Evolutionary conservation across 1,140 invertebrate species (phyloP).

Genomic region (Mizuhopecten yessoensis): DNA sequence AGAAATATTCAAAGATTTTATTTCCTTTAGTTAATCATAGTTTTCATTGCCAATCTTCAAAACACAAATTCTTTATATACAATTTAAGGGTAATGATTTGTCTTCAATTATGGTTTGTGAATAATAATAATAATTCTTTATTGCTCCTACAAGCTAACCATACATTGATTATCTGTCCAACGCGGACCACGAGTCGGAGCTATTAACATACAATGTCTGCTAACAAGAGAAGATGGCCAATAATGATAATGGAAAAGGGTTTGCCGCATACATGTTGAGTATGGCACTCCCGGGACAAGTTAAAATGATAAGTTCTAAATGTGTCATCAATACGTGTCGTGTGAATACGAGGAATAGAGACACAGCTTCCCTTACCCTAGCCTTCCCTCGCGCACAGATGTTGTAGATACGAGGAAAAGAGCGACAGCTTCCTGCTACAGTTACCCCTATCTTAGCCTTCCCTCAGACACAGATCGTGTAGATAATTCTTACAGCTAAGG

Average conservation of each 20-base stretch:
- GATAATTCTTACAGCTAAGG: background rate
- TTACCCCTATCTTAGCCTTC: background rate
- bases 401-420: background rate
- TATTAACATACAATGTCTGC: no score
- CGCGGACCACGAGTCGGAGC: no score
- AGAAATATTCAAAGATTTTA: no score
- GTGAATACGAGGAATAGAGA: background rate
- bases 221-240: background rate
- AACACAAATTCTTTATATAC: no score
- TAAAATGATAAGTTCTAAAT: background rate
- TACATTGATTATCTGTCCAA: background rate
- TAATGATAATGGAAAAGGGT: background rate
- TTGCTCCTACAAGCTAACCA: background rate
- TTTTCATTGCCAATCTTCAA: no score
- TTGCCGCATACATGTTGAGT: background rate
- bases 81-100: no score
- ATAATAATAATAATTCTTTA: no score
- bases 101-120: no score
- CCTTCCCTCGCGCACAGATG: background rate
- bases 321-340: background rate
- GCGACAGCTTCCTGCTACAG: background rate
- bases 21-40: no score
- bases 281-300: conserved; percentile 17
- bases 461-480: background rate
- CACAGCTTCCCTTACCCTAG: background rate